Base-by-base conservation (phyloP, 2,113 vertebrate genomes). In the Triplophysa rosa region DNA sequence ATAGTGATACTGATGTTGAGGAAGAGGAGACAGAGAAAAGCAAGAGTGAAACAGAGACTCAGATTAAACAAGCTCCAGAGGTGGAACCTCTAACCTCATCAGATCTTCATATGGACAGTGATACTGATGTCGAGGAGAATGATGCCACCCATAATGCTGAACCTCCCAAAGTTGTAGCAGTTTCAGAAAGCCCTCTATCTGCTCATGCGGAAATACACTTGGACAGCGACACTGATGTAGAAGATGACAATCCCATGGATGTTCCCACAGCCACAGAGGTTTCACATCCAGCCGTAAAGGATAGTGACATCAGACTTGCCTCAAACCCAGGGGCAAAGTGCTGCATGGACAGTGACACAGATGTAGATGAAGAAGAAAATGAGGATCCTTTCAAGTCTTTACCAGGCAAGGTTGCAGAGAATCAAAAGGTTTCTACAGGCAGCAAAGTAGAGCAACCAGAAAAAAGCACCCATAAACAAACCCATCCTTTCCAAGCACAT, bases 1-100 rank as follows among this genome's bases (percentile, higher is more conserved):
- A 92, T 76, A 92, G 89, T 71, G 91, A 93, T 62, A 91, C 91
- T 42, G 89, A 92, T 80, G 77, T 85, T 40, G 91, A 91, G 45
- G 73, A 76, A 52, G 61, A 52, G 17, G 52, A 62, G 49, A 45
- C 49, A 24, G 70, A 56, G 13, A 47, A 47, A 24, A 63, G 17
- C 10, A 67, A 77, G 19, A 65, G 12, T 54, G 11, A 54, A 65
- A 42, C 21, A 8, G 47, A 45, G 0, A 24, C 8, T 54, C n/a
- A 33, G 10, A 54, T 4, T 23, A n/a, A 8, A 47, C 40, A 54
- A 67, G 16, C 77, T 14, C 23, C n/a, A 19, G 63, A 74, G 17
- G 49, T 47, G 24, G 56, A 69, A 16, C 24, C 61, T 9, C 66
- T 23, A 1, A 77, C 85, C 68, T 71, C 19, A 1, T 56, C 73